phyloP scores from a whole-genome alignment of 2,113 vertebrate species.

The Ammodytes marinus region DNA sequence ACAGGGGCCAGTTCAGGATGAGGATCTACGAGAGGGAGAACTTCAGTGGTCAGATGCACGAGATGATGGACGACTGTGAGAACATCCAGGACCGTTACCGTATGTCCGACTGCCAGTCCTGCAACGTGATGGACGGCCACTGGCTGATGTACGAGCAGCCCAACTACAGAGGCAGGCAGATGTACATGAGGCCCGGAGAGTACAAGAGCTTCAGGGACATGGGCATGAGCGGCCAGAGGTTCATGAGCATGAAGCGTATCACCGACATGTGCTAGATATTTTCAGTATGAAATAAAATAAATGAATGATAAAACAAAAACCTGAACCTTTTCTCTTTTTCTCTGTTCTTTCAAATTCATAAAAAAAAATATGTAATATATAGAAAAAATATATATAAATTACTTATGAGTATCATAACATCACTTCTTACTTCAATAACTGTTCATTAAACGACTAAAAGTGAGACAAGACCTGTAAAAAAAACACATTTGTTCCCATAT shows the following conservation, averaged over 20 bases:
- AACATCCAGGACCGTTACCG: constrained; percentile 66
- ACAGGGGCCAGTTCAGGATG: constrained; percentile 72
- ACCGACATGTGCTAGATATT: constrained; percentile 70
- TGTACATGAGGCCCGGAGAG: constrained; percentile 77
- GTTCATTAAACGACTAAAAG: background rate
- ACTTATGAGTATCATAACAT: background rate
- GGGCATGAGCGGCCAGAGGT: constrained; percentile 48
- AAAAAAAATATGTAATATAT: background rate
- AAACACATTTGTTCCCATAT: background rate
- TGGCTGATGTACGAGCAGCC: constrained; percentile 80
- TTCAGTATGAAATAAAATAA: constrained; percentile 52
- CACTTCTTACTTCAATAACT: background rate
- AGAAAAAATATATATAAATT: background rate
- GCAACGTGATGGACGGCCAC: constrained; percentile 76
- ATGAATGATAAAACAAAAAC: background rate
- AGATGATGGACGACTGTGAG: constrained; percentile 71
- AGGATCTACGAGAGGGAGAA: constrained; percentile 75
- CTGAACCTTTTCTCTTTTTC: background rate
- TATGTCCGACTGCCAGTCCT: constrained; percentile 68
- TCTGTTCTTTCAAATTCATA: background rate
- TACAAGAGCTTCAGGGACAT: constrained; percentile 75
- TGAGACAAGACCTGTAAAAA: background rate
- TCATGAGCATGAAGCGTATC: constrained; percentile 75
- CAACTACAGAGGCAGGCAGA: constrained; percentile 75
- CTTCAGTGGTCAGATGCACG: constrained; percentile 59